Evolutionary conservation across 1,140 invertebrate species (phyloP), one percentile per base, ranked within the genome.

Genomic region (Megalopta genalis): DNA sequence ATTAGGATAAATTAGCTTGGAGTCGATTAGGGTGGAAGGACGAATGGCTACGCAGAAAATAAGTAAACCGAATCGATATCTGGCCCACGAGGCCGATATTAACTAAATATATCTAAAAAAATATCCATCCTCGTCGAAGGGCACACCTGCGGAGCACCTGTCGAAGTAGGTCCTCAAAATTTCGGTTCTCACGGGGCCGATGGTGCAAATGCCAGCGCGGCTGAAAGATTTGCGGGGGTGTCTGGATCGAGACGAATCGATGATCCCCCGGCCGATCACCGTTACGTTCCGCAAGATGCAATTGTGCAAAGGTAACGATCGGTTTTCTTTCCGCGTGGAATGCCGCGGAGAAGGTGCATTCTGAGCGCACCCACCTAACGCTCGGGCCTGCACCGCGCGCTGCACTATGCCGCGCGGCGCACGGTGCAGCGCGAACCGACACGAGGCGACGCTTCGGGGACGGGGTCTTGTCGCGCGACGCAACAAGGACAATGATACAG

Each of bases 221-320:
- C 49, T 7, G n/a, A 2, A 62, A 60, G 69, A 78, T 12, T 78
- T 42, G 59, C 82, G 84, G 76, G 81, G 77, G 84, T 86, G 81
- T 83, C 49, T 54, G 60, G 84, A 81, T 87, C 82, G 82, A 87
- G 72, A 83, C 82, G 52, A 81, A 84, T 84, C 85, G 87, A 86
- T 87, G 88, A 90, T 90, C 83, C 86, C 81, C 86, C 80, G 79
- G 80, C 70, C 87, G 86, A 87, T 88, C 83, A 78, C 80, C 82
- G 83, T 81, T 86, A 86, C 83, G 83, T 86, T 82, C 70, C 74
- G 80, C 75, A 66, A 83, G 87, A 88, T 89, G 86, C 87, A 90
- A 90, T 90, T 90, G 88, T 89, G 88, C 88, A 89, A 82, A 87
- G 88, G 87, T 90, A 90, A 90, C 88, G 88, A 90, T 90, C 88